phyloP scores from a whole-genome alignment of 92 coral and sea anemone species.

The Phenganax stokvisi region DNA sequence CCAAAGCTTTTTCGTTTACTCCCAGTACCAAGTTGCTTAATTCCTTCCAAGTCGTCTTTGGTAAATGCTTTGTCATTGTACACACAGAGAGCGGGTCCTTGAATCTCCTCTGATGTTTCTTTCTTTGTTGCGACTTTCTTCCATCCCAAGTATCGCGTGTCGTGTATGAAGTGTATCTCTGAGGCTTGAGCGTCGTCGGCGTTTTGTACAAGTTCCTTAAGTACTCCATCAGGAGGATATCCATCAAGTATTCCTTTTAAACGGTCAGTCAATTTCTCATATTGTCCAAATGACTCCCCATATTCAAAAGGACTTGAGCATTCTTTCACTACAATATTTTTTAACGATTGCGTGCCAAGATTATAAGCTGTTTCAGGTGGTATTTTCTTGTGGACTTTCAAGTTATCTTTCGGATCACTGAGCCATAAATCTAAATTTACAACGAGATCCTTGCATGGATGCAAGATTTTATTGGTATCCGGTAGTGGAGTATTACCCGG shows the following conservation, averaged over 20 bases:
- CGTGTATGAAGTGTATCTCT: slow-evolving; percentile 33
- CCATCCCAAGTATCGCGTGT: slow-evolving; percentile 14
- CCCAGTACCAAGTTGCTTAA: no score
- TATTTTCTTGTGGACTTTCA: slow-evolving; percentile 27
- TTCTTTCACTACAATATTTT: not conserved
- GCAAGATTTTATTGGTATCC: slow-evolving; percentile 1
- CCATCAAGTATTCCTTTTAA: slow-evolving; percentile 23
- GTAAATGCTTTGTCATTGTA: no score
- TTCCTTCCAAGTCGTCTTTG: no score
- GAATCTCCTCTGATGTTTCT: no score
- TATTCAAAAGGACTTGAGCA: slow-evolving; percentile 18
- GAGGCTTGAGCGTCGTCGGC: slow-evolving; percentile 42
- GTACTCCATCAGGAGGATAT: slow-evolving; percentile 28
- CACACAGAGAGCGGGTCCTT: no score
- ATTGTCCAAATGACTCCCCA: slow-evolving; percentile 40
- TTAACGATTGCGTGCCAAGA: slow-evolving; percentile 33
- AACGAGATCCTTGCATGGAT: slow-evolving; percentile 6
- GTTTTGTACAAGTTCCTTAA: slow-evolving; percentile 38
- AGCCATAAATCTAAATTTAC: slow-evolving; percentile 17
- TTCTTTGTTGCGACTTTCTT: slow-evolving; percentile 11
- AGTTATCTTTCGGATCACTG: not conserved
- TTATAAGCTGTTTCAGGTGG: slow-evolving; percentile 24
- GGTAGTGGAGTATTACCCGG: no score
- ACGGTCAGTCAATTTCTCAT: slow-evolving; percentile 30
- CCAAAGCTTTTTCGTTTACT: no score